Percentiles rank a stretch among this genome's conserved stretches.
Evolutionary conservation across 2,888 invertebrate genomes (phyloP).

Genomic region (Ephialtes manifestator): DNA sequence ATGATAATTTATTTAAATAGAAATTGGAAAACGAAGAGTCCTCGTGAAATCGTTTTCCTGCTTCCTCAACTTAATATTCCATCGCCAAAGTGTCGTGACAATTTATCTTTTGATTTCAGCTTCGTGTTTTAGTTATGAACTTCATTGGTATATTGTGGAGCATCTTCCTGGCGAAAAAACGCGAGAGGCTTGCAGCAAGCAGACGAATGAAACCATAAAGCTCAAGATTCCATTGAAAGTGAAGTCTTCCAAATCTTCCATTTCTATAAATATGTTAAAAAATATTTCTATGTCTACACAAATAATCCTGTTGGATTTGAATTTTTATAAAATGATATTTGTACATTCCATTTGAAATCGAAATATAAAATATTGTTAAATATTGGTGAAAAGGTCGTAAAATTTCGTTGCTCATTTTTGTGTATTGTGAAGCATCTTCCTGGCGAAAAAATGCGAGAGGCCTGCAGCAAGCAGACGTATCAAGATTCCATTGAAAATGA

Average conservation of each 20-base stretch:
- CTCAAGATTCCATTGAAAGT: conserved; percentile 8
- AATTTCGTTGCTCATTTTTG: neutral
- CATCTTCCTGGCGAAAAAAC: conserved; percentile 91
- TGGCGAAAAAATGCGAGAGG: conserved; percentile 90
- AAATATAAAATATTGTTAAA: conserved; percentile 12
- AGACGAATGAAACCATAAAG: conserved; percentile 13
- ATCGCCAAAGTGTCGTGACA: neutral
- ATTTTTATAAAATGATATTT: conserved; percentile 28
- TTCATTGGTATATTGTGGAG: conserved; percentile 93
- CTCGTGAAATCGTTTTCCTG: conserved; percentile 15
- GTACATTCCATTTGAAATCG: conserved; percentile 46
- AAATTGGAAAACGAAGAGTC: neutral
- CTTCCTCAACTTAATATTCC: neutral
- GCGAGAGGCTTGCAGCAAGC: conserved; percentile 86
- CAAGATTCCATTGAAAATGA: neutral
- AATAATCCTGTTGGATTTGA: conserved; percentile 4
- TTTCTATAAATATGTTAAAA: conserved; percentile 2
- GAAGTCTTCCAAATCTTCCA: conserved; percentile 50
- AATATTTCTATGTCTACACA: conserved; percentile 13
- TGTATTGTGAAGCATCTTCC: too few relatives aligned
- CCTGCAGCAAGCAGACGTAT: conserved; percentile 72
- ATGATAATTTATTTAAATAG: conserved; percentile 20
- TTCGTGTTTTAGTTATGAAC: conserved; percentile 92
- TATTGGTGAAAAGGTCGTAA: neutral
- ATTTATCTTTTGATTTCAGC: conserved; percentile 87